Evolutionary conservation across 2,113 vertebrate genomes (phyloP).

Genomic region (Dascyllus trimaculatus): DNA sequence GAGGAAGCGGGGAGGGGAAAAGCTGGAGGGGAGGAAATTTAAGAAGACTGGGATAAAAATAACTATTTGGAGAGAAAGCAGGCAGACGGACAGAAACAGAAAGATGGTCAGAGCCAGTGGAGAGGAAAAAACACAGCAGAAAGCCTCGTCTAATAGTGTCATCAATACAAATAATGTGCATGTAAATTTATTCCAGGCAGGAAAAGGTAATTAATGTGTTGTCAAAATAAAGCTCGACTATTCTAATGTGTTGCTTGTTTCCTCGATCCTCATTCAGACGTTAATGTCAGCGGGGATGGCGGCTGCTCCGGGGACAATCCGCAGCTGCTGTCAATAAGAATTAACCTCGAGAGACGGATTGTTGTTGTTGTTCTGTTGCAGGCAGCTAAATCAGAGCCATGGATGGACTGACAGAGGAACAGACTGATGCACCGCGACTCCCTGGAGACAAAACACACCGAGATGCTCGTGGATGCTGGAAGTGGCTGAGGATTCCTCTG

Average conservation of each 20-base stretch:
- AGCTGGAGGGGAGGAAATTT: constrained; percentile 48
- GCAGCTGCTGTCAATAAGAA: constrained; percentile 60
- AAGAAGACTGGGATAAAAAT: constrained; percentile 61
- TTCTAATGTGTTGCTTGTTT: constrained; percentile 15
- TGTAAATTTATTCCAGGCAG: not conserved
- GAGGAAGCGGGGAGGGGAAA: constrained; percentile 15
- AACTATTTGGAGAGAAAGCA: constrained; percentile 27
- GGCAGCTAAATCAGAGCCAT: constrained; percentile 14
- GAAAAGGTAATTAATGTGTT: constrained; percentile 26
- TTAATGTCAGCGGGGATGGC: constrained; percentile 25
- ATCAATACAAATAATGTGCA: not conserved
- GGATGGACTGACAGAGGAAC: constrained; percentile 2
- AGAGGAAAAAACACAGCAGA: not conserved
- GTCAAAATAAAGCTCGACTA: constrained; percentile 23
- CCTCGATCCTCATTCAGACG: constrained; percentile 35
- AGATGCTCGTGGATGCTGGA: not conserved
- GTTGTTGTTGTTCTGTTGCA: constrained; percentile 45
- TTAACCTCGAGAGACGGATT: constrained; percentile 24
- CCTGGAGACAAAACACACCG: not conserved
- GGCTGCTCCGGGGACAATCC: constrained; percentile 29
- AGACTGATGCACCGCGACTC: not conserved
- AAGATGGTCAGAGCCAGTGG: constrained; percentile 11
- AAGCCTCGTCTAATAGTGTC: not conserved
- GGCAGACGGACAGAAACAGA: not conserved
- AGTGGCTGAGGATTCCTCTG: constrained; percentile 2